Evolutionary conservation across 2,113 vertebrate genomes (phyloP).

Genomic region (Corythaixoides concolor): DNA sequence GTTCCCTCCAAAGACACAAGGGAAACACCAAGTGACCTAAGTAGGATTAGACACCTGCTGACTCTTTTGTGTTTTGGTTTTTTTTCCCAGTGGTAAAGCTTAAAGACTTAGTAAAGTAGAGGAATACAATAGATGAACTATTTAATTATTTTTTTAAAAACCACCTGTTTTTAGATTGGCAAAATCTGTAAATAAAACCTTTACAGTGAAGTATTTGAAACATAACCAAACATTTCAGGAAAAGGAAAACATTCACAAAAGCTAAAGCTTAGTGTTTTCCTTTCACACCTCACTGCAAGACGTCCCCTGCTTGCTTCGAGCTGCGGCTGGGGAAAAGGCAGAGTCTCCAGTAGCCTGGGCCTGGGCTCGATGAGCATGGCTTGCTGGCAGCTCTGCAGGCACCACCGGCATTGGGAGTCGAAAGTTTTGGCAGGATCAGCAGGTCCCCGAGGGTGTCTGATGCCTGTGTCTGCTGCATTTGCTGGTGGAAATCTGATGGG

Average conservation of each 20-base stretch:
- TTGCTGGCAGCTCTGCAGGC: neutral
- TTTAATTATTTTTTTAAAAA: neutral
- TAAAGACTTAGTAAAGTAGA: neutral
- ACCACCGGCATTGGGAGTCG: accelerated
- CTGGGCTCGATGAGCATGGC: neutral
- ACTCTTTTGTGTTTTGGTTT: neutral
- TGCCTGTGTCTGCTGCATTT: neutral
- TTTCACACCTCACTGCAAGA: neutral
- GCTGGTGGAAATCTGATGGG: too few relatives aligned
- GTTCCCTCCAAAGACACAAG: neutral
- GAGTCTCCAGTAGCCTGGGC: neutral
- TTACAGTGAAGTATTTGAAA: neutral
- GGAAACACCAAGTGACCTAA: neutral
- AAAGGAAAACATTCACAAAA: too few relatives aligned
- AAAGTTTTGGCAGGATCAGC: neutral
- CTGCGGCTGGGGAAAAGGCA: neutral
- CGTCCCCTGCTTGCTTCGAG: neutral
- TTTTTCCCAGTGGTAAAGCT: neutral
- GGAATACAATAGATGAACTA: neutral
- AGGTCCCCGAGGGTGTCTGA: neutral
- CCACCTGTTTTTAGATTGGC: neutral
- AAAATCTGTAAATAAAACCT: neutral
- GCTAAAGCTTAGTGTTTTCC: neutral
- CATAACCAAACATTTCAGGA: neutral
- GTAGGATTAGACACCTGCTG: neutral